These are phyloP conservation scores for Luscinia megarhynchos DNA, from an alignment of 2,797 vertebrate species.

Conservation along the genomic window DNA sequence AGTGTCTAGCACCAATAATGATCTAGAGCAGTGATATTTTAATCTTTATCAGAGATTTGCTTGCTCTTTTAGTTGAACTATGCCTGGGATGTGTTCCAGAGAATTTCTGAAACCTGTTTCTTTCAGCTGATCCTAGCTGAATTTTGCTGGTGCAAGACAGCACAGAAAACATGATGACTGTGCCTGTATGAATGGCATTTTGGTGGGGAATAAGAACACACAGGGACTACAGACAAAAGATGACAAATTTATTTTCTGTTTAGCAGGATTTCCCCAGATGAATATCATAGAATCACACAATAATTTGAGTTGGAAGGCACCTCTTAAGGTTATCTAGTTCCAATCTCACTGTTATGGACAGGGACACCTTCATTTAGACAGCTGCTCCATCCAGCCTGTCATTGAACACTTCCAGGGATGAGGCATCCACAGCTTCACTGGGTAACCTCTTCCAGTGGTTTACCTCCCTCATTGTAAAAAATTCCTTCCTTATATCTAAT, in stretches of 20 bases:
- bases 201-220: neutral
- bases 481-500: neutral
- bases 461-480: neutral
- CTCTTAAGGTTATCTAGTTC: neutral
- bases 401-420: neutral
- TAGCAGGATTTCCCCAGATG: neutral
- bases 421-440: neutral
- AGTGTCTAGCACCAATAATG: neutral
- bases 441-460: neutral
- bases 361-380: neutral
- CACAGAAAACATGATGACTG: neutral
- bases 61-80: neutral
- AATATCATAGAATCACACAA: neutral
- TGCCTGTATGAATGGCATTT: neutral
- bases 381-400: neutral
- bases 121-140: neutral
- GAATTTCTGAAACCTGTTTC: neutral
- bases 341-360: neutral
- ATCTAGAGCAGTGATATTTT: neutral
- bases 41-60: neutral
- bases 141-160: neutral
- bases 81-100: neutral
- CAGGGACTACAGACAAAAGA: neutral
- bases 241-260: neutral
- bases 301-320: neutral